phyloP scores from a whole-genome alignment of 2,797 vertebrate genomes.

The Leptodactylus fallax region DNA sequence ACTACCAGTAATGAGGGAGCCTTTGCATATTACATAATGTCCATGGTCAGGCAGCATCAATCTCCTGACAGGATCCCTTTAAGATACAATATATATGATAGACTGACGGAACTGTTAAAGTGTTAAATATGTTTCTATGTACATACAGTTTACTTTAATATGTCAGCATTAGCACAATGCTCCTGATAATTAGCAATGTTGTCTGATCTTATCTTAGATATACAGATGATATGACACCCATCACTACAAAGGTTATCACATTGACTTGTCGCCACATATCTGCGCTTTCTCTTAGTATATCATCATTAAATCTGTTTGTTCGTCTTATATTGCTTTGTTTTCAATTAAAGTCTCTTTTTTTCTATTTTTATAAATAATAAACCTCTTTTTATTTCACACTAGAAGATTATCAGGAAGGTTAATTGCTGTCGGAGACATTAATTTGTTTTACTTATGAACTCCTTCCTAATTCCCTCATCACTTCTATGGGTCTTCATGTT shows the following conservation, averaged over 20 bases:
- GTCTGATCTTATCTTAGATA: neutral
- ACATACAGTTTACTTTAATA: neutral
- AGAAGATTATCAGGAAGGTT: constrained; percentile 23
- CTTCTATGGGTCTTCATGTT: neutral
- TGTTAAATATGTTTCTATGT: no score
- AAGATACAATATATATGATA: neutral
- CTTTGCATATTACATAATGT: no score
- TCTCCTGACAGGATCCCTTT: no score
- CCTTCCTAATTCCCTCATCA: constrained; percentile 2
- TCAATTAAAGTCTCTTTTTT: constrained; percentile 16
- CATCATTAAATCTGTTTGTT: neutral
- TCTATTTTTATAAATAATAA: neutral
- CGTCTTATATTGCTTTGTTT: neutral
- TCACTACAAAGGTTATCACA: neutral
- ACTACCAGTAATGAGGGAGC: no score
- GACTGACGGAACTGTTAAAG: no score
- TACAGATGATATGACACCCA: neutral
- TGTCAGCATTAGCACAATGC: neutral
- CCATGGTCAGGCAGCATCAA: no score
- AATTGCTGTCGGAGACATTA: neutral
- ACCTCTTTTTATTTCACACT: neutral
- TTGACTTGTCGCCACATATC: neutral
- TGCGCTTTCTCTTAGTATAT: neutral
- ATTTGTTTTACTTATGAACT: constrained; percentile 25
- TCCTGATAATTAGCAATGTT: neutral